Conservation (phyloP, 2,797 vertebrate genomes). For the Lindbergichthys nudifrons region DNA sequence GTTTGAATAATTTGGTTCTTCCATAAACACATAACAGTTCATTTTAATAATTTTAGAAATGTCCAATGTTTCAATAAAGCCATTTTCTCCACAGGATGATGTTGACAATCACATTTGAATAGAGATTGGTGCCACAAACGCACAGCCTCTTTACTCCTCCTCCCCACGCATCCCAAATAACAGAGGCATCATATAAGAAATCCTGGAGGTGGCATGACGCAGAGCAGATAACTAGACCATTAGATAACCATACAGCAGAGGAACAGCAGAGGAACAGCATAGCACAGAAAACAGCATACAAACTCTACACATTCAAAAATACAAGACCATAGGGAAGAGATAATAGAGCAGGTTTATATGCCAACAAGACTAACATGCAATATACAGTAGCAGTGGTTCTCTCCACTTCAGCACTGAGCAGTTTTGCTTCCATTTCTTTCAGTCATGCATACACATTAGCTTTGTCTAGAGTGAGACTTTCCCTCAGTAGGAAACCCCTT, state of each 20-base stretch:
- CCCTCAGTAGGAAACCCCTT: constrained; percentile 43
- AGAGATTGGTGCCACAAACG: constrained; percentile 40
- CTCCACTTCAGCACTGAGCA: constrained; percentile 44
- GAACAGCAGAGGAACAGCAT: constrained; percentile 40
- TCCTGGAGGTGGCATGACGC: constrained; percentile 72
- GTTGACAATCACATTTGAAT: constrained; percentile 45
- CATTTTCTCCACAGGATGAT: constrained; percentile 7
- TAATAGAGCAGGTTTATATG: constrained; percentile 34
- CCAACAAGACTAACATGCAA: constrained; percentile 39
- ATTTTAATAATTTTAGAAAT: background rate
- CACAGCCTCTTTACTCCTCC: constrained; percentile 54
- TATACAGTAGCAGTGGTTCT: constrained; percentile 34
- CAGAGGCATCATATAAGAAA: constrained; percentile 70
- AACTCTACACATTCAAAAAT: constrained; percentile 35
- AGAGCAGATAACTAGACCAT: constrained; percentile 66
- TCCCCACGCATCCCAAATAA: constrained; percentile 63
- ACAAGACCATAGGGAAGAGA: constrained; percentile 6
- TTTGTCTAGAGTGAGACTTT: constrained; percentile 50
- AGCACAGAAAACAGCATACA: constrained; percentile 33
- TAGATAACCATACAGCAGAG: constrained; percentile 64
- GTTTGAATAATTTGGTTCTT: background rate
- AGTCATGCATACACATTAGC: constrained; percentile 41
- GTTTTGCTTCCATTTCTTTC: constrained; percentile 47
- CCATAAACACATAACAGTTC: background rate
- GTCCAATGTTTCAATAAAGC: constrained; percentile 10